phyloP scores from a whole-genome alignment of 2,888 invertebrate species.

The Ashinkailepas kermadecensis region DNA sequence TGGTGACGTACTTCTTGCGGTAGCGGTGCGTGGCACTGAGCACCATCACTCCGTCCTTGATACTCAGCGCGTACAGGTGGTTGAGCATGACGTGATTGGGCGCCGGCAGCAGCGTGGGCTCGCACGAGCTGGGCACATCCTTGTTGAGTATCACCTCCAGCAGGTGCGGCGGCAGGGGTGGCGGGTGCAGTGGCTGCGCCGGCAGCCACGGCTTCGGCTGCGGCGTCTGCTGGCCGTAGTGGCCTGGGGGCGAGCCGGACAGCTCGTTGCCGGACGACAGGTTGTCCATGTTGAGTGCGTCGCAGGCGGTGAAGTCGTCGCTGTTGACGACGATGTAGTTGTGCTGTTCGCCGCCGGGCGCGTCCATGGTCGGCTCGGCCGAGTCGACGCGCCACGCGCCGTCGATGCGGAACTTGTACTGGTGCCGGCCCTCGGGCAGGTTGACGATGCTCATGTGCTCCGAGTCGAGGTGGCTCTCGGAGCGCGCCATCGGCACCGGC shows the following conservation, averaged over 20 bases:
- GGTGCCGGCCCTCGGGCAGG: slow-evolving; percentile 51
- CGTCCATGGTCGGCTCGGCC: slow-evolving; percentile 24
- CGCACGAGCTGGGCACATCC: slow-evolving; percentile 90
- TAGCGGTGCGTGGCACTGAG: slow-evolving; percentile 96
- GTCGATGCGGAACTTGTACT: slow-evolving; percentile 34
- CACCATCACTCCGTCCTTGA: slow-evolving; percentile 82
- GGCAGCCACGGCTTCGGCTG: not conserved
- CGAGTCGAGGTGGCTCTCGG: not conserved
- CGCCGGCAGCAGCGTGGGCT: slow-evolving; percentile 96
- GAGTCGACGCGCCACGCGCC: slow-evolving; percentile 33
- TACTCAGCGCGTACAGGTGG: slow-evolving; percentile 14
- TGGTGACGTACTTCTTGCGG: slow-evolving; percentile 88
- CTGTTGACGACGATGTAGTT: not conserved
- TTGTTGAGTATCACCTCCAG: slow-evolving; percentile 62
- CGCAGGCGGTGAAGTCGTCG: not conserved
- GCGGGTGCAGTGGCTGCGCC: not conserved
- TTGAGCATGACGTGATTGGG: slow-evolving; percentile 93
- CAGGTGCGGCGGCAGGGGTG: slow-evolving; percentile 9
- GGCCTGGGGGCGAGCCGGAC: not conserved
- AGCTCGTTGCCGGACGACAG: not conserved
- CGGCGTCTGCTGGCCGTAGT: not conserved
- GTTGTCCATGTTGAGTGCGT: slow-evolving; percentile 12
- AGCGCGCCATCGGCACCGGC: not conserved
- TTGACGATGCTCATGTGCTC: slow-evolving; percentile 61
- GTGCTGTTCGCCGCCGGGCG: not conserved